Conservation (phyloP, 1,140 invertebrate species). For the Cyrtorhinus lividipennis region DNA sequence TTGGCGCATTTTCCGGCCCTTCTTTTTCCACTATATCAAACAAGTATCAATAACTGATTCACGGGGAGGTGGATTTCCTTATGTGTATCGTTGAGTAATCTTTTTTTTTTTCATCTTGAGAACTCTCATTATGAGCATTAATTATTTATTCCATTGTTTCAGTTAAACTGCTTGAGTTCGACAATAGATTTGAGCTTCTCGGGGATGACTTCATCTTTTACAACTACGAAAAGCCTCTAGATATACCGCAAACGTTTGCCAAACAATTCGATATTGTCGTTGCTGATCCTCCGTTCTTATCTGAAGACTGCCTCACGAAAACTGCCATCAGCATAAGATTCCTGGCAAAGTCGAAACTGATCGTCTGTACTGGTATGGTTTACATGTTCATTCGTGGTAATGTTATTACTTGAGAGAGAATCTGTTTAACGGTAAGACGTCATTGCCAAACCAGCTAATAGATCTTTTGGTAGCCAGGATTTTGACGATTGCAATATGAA, state of each 20-base stretch:
- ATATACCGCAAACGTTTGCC: constrained; percentile 44
- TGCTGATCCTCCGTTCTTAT: constrained; percentile 87
- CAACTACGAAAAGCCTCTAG: constrained; percentile 70
- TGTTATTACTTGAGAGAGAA: constrained; percentile 3
- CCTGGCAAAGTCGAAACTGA: constrained; percentile 61
- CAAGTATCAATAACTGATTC: too few relatives aligned
- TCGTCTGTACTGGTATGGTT: constrained; percentile 70
- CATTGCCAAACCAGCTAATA: neutral
- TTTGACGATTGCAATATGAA: neutral
- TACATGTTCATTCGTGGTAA: neutral
- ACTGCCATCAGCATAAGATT: constrained; percentile 61
- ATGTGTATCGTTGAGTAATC: too few relatives aligned
- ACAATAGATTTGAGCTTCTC: constrained; percentile 61
- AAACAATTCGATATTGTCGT: constrained; percentile 68
- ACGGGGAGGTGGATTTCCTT: too few relatives aligned
- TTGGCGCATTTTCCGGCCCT: too few relatives aligned
- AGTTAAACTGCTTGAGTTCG: constrained; percentile 71
- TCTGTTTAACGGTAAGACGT: neutral
- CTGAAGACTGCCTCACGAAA: constrained; percentile 82
- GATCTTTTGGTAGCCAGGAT: constrained; percentile 11
- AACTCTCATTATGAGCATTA: too few relatives aligned
- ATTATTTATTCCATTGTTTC: constrained; percentile 33
- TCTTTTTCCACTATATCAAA: too few relatives aligned
- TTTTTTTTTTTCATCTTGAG: too few relatives aligned
- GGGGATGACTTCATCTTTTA: constrained; percentile 72